phyloP scores from a whole-genome alignment of 2,113 vertebrate species.

The Elephas maximus region DNA sequence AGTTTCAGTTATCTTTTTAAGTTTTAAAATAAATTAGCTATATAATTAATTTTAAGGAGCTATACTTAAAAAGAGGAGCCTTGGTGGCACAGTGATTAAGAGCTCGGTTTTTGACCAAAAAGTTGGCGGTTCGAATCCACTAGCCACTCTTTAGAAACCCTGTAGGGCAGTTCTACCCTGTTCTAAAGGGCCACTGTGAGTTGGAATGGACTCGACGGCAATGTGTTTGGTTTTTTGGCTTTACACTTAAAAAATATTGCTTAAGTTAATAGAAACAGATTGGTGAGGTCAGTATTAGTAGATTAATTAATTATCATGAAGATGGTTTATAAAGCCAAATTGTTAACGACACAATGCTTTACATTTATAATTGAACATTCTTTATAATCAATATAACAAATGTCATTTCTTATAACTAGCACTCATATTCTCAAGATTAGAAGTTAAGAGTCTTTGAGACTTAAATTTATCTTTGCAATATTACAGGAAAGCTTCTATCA shows the following conservation, averaged over 20 bases:
- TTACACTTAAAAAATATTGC: not conserved
- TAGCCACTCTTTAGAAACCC: too few relatives aligned
- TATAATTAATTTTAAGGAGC: not conserved
- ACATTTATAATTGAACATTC: not conserved
- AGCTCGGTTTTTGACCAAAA: too few relatives aligned
- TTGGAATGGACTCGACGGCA: too few relatives aligned
- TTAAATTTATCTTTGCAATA: constrained; percentile 1
- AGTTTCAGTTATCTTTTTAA: not conserved
- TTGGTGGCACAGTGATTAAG: too few relatives aligned
- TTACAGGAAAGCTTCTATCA: not conserved
- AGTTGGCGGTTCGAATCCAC: too few relatives aligned
- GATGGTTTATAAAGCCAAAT: not conserved
- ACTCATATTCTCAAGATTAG: not conserved
- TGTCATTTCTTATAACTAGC: not conserved
- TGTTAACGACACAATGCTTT: not conserved
- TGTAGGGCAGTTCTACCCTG: too few relatives aligned
- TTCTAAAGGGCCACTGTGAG: too few relatives aligned
- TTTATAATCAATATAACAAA: not conserved
- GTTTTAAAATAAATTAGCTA: not conserved
- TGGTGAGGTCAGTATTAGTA: not conserved
- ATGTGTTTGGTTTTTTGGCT: too few relatives aligned
- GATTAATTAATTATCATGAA: not conserved
- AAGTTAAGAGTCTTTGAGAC: not conserved
- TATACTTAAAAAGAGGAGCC: not conserved
- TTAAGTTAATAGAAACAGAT: not conserved